Conservation (phyloP, 2,888 invertebrate species). For the Ommatoiulus sabulosus region DNA sequence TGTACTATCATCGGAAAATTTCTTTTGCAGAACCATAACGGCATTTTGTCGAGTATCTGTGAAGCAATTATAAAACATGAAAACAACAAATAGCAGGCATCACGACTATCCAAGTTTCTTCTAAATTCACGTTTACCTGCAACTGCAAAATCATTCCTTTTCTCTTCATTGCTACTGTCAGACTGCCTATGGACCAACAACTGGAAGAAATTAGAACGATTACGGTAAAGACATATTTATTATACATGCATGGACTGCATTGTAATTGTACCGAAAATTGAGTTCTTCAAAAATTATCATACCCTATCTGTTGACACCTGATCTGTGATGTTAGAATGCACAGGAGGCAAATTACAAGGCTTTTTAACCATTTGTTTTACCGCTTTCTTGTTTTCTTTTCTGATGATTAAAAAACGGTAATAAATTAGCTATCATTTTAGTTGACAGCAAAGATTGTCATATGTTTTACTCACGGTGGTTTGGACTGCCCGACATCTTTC, state of each 20-base stretch:
- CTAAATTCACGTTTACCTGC: background rate
- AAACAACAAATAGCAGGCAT: background rate
- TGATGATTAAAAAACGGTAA: background rate
- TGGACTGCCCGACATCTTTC: background rate
- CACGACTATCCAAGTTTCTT: background rate
- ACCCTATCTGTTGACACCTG: background rate
- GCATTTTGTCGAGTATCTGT: background rate
- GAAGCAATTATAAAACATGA: background rate
- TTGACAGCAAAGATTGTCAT: background rate
- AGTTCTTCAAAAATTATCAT: background rate
- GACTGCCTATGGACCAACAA: background rate
- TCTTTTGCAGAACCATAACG: background rate
- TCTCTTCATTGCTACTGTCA: constrained; percentile 7
- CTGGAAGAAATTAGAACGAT: background rate
- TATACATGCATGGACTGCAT: too few species aligned
- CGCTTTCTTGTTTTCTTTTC: background rate
- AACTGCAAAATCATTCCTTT: constrained; percentile 10
- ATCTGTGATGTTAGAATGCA: background rate
- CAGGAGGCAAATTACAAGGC: background rate
- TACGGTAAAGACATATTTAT: background rate
- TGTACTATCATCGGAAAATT: background rate
- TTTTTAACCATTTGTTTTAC: background rate
- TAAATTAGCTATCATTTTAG: background rate
- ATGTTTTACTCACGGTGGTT: background rate
- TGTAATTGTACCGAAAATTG: background rate